A percentile compares a stretch with the other conserved stretches of the same genome.
Conservation (phyloP, 2,888 invertebrate genomes). For the Gerosis bhagava region DNA sequence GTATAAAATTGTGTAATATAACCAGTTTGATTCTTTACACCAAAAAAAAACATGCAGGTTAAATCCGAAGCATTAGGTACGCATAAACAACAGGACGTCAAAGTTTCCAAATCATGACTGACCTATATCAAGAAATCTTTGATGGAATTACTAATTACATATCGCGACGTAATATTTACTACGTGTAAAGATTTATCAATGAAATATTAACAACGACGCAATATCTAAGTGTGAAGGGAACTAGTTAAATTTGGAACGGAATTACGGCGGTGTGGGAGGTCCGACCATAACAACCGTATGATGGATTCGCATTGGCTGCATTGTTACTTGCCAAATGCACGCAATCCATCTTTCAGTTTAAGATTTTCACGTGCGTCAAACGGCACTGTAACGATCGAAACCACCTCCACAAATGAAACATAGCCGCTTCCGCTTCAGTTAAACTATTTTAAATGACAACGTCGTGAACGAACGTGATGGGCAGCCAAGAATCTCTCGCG, state of each 20-base stretch:
- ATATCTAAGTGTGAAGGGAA: constrained; percentile 54
- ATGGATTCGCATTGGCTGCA: constrained; percentile 43
- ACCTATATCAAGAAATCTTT: too few relatives aligned
- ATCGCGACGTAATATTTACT: constrained; percentile 36
- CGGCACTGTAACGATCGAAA: constrained; percentile 18
- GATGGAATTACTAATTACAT: too few relatives aligned
- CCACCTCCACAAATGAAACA: constrained; percentile 43
- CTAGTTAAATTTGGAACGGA: constrained; percentile 62
- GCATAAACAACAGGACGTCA: too few relatives aligned
- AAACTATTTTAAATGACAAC: constrained; percentile 48
- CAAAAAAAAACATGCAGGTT: too few relatives aligned
- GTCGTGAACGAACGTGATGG: constrained; percentile 45
- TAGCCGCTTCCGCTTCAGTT: constrained; percentile 48
- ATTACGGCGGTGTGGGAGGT: constrained; percentile 53
- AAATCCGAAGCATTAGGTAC: too few relatives aligned
- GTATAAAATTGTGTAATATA: too few relatives aligned
- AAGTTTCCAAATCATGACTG: too few relatives aligned
- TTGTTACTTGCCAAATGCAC: constrained; percentile 49
- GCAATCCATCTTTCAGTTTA: constrained; percentile 41
- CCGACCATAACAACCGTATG: constrained; percentile 48
- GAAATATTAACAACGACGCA: constrained; percentile 48
- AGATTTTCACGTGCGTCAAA: constrained; percentile 29
- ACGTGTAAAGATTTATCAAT: constrained; percentile 43
- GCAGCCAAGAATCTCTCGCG: constrained; percentile 53
- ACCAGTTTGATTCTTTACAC: too few relatives aligned